A percentile compares a stretch with the other conserved stretches of the same genome.
Evolutionary conservation across 2,797 vertebrate species (phyloP).

Genomic region (Eidolon dupreanum): DNA sequence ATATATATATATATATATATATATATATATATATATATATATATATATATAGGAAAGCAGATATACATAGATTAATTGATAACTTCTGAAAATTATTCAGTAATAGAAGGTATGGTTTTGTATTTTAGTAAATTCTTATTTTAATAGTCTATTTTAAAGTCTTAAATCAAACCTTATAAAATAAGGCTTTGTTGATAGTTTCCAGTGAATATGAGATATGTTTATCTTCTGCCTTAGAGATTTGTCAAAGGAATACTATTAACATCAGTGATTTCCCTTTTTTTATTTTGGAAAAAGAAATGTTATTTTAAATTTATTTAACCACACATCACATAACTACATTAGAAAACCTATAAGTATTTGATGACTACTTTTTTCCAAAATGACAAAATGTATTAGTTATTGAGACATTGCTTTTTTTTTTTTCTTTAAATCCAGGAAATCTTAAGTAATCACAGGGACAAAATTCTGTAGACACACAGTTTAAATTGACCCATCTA

Average conservation of each 20-base stretch:
- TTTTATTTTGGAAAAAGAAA: slow-evolving; percentile 39
- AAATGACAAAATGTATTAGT: not conserved
- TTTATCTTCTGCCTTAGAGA: not conserved
- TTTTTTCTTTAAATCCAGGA: not conserved
- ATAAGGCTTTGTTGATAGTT: not conserved
- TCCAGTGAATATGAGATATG: not conserved
- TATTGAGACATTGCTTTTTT: not conserved
- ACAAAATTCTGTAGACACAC: slow-evolving; percentile 14
- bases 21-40: slow-evolving; percentile 11
- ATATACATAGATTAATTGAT: not conserved
- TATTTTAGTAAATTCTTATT: slow-evolving; percentile 54
- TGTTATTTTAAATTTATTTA: slow-evolving; percentile 3
- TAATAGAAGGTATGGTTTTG: not conserved
- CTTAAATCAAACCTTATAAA: not conserved
- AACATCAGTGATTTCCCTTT: not conserved
- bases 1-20: not conserved
- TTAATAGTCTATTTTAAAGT: slow-evolving; percentile 38
- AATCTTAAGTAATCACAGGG: not conserved
- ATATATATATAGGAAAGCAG: not conserved
- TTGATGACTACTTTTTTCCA: slow-evolving; percentile 23
- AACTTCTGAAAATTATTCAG: not conserved
- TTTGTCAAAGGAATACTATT: not conserved
- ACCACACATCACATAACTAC: not conserved
- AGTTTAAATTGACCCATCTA: not conserved
- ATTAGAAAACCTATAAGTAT: not conserved